Conservation (phyloP, 2,113 vertebrate genomes). For the Odontesthes bonariensis region DNA sequence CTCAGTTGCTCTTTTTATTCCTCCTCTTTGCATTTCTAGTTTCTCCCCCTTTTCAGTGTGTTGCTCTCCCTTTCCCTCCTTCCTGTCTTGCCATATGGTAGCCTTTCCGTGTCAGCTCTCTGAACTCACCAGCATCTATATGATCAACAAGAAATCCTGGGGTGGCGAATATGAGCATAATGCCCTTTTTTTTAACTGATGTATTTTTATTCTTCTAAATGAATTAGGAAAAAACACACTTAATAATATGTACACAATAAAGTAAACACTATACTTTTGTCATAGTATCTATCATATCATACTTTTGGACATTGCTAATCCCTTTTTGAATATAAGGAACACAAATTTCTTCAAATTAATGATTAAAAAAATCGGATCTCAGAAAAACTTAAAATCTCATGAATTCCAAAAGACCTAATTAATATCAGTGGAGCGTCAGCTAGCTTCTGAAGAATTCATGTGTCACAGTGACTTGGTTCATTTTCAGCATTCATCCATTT, state of each 20-base stretch:
- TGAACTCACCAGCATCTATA: slow-evolving; percentile 57
- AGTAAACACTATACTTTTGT: background rate
- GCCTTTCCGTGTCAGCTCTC: slow-evolving; percentile 56
- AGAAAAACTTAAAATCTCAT: no score
- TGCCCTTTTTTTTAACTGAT: background rate
- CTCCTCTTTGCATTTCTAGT: slow-evolving; percentile 40
- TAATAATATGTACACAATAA: background rate
- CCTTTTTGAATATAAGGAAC: no score
- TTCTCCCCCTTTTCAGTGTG: slow-evolving; percentile 28
- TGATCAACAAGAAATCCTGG: slow-evolving; percentile 40
- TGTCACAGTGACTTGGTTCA: no score
- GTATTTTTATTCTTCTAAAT: background rate
- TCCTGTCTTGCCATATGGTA: slow-evolving; percentile 76
- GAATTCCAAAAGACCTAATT: no score
- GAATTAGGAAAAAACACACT: background rate
- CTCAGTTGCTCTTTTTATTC: background rate
- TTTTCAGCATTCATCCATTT: no score
- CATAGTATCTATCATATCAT: background rate
- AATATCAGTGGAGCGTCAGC: no score
- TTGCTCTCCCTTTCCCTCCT: slow-evolving; percentile 49
- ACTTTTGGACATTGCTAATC: no score
- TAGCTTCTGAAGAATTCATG: no score
- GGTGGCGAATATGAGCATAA: slow-evolving; percentile 21
- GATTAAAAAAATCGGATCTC: no score
- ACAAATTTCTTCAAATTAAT: no score